Base-by-base conservation (phyloP, 2,797 vertebrate genomes). In the Cyclura pinguis region DNA sequence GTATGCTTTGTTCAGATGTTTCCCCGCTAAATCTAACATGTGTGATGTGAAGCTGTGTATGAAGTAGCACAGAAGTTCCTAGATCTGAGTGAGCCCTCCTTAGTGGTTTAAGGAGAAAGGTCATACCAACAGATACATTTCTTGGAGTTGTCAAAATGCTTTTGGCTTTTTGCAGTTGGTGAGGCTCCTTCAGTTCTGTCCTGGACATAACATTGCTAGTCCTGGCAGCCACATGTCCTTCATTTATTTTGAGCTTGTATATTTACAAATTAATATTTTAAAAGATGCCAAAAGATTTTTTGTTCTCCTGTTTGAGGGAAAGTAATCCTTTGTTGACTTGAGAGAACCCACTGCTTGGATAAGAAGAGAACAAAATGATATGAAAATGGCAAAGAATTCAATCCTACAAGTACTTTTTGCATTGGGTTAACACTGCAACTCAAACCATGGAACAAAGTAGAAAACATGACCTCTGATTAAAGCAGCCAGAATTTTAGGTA, bases 391-490 rank as follows among this genome's bases (percentile, higher is more conserved):
- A 82, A 64, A 93, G 87, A 57, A 88, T 80, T 6, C 22, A 55
- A 4, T 80, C 55, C 38, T 88, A 59, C 29, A 85, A 88, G 67
- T 85, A 62, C 42, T 88, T 80, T 22, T 74, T 57, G 50, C 27
- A 91, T 74, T 89, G 76, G 35, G n/a, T 91, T 88, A 91, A 90
- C 72, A 22, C 77, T 81, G 47, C 42, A 86, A 84, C 91, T 91
- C 57, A 5, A 14, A 35, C 67, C 62, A n/a, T 57, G 50, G 72
- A 64, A 85, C 85, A 52, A 90, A 92, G 81, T 91, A 6, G 85
- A 76, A 83, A 92, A 86, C 92, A 76, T 38, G 1, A 62, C 90
- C 57, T 90, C 84, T 94, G 72, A 94, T 47, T 94, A 91, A 94
- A 93, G 35, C 24, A 76, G 22, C n/a, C 24, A 73, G 18, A 87